These are phyloP conservation scores for Falco columbarius DNA, from an alignment of 2,797 vertebrate genomes.

Conservation along the genomic window DNA sequence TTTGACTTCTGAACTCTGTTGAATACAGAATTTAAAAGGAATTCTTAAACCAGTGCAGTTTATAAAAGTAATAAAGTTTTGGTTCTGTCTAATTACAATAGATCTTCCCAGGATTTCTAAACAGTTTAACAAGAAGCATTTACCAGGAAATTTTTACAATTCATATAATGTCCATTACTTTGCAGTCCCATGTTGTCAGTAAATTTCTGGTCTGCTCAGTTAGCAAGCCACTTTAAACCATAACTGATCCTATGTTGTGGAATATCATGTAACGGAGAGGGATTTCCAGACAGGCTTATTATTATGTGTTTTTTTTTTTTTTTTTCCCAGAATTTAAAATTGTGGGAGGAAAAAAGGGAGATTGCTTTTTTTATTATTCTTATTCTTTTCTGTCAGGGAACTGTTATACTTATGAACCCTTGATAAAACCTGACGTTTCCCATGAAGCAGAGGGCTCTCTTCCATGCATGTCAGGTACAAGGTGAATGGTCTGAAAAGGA, in stretches of 20 bases:
- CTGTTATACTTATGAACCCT: not conserved
- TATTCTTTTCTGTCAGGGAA: not conserved
- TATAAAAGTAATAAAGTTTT: not conserved
- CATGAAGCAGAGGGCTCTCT: not conserved
- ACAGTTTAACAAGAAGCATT: not conserved
- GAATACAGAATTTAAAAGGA: not conserved
- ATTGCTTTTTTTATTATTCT: rapidly evolving
- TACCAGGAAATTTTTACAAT: not conserved
- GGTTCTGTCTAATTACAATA: not conserved
- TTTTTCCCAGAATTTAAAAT: not conserved
- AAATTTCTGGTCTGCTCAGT: not conserved
- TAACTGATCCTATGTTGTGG: not conserved
- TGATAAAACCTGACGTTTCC: not conserved
- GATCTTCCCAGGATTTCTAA: not conserved
- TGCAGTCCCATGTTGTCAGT: not conserved
- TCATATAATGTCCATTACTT: not conserved
- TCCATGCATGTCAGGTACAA: not conserved
- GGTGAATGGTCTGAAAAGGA: not conserved
- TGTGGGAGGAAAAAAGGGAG: not conserved
- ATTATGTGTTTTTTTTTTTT: rapidly evolving
- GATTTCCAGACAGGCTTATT: not conserved
- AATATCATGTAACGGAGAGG: not conserved
- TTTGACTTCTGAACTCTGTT: not conserved
- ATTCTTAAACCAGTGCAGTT: not conserved
- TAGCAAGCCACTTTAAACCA: not conserved